A percentile compares a stretch with the other conserved stretches of the same genome.
Conservation (phyloP, 2,113 vertebrate genomes). For the Charina bottae region DNA sequence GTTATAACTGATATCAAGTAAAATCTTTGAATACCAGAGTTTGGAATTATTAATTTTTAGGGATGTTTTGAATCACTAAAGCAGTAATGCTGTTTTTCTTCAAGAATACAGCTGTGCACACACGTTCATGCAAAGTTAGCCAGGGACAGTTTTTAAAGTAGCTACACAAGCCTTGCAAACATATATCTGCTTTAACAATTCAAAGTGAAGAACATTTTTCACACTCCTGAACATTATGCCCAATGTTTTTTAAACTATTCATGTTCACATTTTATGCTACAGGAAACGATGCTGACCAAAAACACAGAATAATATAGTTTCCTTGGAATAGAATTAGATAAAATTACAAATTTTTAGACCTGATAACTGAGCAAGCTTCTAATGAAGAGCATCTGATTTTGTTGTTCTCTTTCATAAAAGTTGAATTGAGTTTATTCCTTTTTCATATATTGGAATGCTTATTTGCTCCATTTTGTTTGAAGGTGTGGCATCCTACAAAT, state of each 20-base stretch:
- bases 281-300: not conserved
- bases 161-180: not conserved
- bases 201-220: not conserved
- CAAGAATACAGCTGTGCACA: not conserved
- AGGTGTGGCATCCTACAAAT: conserved; percentile 97
- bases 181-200: not conserved
- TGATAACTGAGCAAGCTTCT: not conserved
- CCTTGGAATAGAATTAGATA: not conserved
- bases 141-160: not conserved
- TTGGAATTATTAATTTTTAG: conserved; percentile 41
- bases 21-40: conserved; percentile 35
- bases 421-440: conserved; percentile 13
- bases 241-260: conserved; percentile 38
- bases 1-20: conserved; percentile 40
- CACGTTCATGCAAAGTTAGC: not conserved
- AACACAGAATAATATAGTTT: not conserved
- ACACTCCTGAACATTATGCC: conserved; percentile 5
- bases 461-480: conserved; percentile 49
- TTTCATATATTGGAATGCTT: conserved; percentile 22
- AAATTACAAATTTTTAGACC: not conserved
- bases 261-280: not conserved
- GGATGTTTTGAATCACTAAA: not conserved
- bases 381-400: not conserved
- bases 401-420: not conserved
- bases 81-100: not conserved